These are phyloP conservation scores for Helicoverpa zea DNA, from an alignment of 1,140 invertebrate genomes.

Conservation along the genomic window DNA sequence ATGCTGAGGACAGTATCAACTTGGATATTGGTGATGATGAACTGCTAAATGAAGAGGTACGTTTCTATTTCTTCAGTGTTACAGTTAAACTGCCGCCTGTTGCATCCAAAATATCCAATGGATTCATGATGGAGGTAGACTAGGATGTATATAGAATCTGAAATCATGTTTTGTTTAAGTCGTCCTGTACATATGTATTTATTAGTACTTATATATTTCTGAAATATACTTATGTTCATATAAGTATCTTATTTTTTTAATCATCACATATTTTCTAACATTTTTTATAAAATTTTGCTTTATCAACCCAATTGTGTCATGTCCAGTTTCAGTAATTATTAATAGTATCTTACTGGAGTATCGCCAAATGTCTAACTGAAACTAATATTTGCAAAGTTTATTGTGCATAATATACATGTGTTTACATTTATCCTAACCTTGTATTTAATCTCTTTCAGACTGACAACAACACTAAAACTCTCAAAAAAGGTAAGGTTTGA, in stretches of 20 bases:
- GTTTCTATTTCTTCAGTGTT: conserved; percentile 83
- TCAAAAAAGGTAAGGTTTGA: conserved; percentile 80
- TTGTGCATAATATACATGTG: not conserved
- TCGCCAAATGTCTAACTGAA: conserved; percentile 46
- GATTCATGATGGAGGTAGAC: conserved; percentile 80
- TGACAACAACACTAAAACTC: conserved; percentile 74
- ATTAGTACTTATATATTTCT: conserved; percentile 31
- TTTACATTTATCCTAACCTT: conserved; percentile 29
- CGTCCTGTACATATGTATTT: conserved; percentile 27
- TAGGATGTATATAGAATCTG: conserved; percentile 52
- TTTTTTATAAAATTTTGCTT: conserved; percentile 7
- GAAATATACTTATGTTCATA: conserved; percentile 48
- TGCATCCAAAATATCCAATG: conserved; percentile 69
- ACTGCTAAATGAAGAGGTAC: conserved; percentile 92
- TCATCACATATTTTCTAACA: conserved; percentile 61
- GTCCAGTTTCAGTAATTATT: conserved; percentile 31
- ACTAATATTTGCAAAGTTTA: conserved; percentile 1
- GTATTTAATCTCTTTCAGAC: conserved; percentile 77
- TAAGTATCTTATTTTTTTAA: conserved; percentile 67
- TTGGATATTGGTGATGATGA: conserved; percentile 94
- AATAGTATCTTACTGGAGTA: conserved; percentile 49
- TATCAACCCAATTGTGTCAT: conserved; percentile 25
- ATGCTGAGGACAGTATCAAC: conserved; percentile 93
- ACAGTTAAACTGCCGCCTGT: conserved; percentile 70
- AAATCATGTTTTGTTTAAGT: not conserved